Conservation (phyloP, 2,888 invertebrate genomes). For the Philopedon plagiatum region DNA sequence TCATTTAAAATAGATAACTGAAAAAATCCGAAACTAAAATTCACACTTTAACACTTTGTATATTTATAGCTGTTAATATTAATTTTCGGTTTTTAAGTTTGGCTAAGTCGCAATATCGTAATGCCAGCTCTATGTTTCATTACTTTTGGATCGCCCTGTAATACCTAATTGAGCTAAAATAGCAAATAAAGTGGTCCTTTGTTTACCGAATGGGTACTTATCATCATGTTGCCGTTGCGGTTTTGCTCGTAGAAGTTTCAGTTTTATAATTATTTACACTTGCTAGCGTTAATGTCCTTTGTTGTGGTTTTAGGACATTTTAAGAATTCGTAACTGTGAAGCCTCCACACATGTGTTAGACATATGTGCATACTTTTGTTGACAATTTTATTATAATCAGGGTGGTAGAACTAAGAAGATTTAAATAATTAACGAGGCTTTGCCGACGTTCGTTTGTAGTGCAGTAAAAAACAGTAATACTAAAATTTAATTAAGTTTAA, state of each 20-base stretch:
- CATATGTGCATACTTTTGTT: conserved; percentile 19
- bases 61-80: no score
- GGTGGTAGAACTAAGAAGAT: background rate
- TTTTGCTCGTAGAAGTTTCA: conserved; percentile 1
- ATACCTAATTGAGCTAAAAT: background rate
- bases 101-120: no score
- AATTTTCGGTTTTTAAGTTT: no score
- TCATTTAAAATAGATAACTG: no score
- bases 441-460: no score
- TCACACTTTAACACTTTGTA: no score
- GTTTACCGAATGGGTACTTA: conserved; percentile 10
- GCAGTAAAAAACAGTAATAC: no score
- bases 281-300: conserved; percentile 19
- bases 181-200: conserved; percentile 2
- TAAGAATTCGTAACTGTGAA: conserved; percentile 10
- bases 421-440: no score
- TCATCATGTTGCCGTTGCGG: background rate
- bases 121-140: no score
- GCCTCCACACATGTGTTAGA: background rate
- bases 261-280: conserved; percentile 17
- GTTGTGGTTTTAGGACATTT: conserved; percentile 20
- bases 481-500: no score
- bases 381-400: background rate
- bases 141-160: no score
- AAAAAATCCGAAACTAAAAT: no score